Conservation (phyloP, 2,797 vertebrate genomes). For the Smutsia gigantea region DNA sequence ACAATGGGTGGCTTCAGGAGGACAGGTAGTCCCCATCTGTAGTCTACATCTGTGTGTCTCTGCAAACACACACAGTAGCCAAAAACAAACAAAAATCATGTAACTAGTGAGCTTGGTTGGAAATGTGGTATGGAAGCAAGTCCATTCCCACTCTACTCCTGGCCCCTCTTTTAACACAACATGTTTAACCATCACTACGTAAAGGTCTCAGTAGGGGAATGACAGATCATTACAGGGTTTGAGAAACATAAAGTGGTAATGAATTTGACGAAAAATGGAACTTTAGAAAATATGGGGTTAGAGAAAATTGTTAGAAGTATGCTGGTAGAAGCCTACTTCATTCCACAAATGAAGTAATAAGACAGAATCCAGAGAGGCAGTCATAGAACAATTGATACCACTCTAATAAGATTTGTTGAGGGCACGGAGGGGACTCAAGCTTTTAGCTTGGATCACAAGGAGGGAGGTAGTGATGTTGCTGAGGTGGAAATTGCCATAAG, state of each 20-base stretch:
- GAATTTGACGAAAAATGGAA: background rate
- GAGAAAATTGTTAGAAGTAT: background rate
- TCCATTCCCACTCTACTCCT: too few relatives aligned
- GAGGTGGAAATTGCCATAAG: background rate
- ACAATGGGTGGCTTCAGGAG: background rate
- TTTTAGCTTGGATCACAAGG: background rate
- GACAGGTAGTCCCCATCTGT: background rate
- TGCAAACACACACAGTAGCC: background rate
- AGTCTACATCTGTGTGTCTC: too few relatives aligned
- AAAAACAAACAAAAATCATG: background rate
- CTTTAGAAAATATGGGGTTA: background rate
- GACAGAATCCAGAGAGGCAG: background rate
- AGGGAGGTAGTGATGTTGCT: rapidly evolving
- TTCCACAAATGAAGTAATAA: background rate
- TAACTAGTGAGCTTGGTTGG: background rate
- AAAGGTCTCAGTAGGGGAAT: background rate
- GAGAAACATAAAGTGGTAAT: background rate
- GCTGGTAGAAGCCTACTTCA: too few relatives aligned
- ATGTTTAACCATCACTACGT: background rate
- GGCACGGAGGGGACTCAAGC: background rate
- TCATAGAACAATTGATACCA: background rate
- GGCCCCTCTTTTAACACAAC: background rate
- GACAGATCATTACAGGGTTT: background rate
- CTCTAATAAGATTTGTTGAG: background rate
- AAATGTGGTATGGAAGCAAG: background rate